Base-by-base conservation (phyloP, 2,888 invertebrate genomes). In the Calliphora vomitoria region DNA sequence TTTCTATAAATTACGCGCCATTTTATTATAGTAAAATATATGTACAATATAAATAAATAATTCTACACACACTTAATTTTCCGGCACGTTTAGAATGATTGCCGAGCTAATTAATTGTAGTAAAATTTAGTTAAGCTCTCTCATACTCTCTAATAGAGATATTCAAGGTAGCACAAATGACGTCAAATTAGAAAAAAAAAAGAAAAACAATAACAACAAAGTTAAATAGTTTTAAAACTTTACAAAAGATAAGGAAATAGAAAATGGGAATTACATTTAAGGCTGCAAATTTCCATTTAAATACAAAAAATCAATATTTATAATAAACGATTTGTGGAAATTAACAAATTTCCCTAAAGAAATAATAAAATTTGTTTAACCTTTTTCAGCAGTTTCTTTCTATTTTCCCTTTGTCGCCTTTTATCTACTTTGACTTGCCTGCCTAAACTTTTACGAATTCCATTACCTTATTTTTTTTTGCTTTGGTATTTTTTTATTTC, bases 71-170 rank as follows among this genome's bases (percentile, higher is more conserved):
- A 68, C 11, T 35, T 44, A 69, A 53, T 72, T 66, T 81, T 72
- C 25, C 55, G 72, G 64, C 64, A 64, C 72, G 81, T 81, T 72
- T 81, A 44, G 41, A 64, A 64, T 53, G 60, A 71, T 74, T 55
- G 44, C 55, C 44, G 64, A 25, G 5, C 15, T 71, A 64, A 41
- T 15, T 53, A 62, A 81, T 20, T 31, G 35, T 18, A 38, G 13
- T 72, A n/a, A n/a, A 35, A n/a, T 66, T 38, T 55, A n/a, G 18
- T 31, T n/a, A 55, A 11, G 13, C 41, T 18, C 25, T 41, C 72
- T 75, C 13, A 44, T 6, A 15, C n/a, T 35, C 0, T 53, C 41
- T 2, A 8, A 44, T 47, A 50, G 13, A 31, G 38, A 68, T 15
- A 68, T 58, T 41, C 31, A 41, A 66, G 47, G 47, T 69, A 44